Base-by-base conservation (phyloP, 2,888 invertebrate genomes). In the Volucella inanis region DNA sequence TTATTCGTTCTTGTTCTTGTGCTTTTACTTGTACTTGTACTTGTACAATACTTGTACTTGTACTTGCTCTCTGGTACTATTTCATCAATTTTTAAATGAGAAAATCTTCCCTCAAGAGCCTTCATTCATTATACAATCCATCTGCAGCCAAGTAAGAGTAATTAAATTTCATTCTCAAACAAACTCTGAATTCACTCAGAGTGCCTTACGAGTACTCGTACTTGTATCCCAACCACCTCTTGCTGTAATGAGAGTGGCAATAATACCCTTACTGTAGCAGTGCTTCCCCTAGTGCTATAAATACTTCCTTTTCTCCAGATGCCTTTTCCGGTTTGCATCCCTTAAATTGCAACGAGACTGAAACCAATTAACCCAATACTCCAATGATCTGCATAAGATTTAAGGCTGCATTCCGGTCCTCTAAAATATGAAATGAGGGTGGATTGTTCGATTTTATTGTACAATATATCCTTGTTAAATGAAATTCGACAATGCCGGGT, bases 141-240 rank as follows among this genome's bases (percentile, higher is more conserved):
- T 81, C 81, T 85, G 81, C 85, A 85, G 67, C 71, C 80, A 85
- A 85, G 85, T 77, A 80, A 80, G 81, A 85, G 81, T 85, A 85
- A 85, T 85, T 85, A 81, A 81, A 85, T 85, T 81, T 81, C 68
- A 81, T 76, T 71, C 81, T 76, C 76, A 80, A 85, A 85, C 80
- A 76, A 76, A 72, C 70, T 75, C 39, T 14, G 38, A 43, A 68
- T 50, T 38, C 1, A 15, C 49, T 12, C 14, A n/a, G 22, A 22
- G 54, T 22, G n/a, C n/a, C 31, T 14, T 12, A 31, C 41, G 22
- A 22, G 22, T 31, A 31, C 39, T 12, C 8, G 3, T 31, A 49
- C 14, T 38, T 12, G 31, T 31, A 31, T 6, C 22, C 18, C 57
- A 47, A 39, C 72, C 61, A 50, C 39, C 43, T 50, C 45, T 45